Percentiles rank a stretch among this genome's conserved stretches.
These are phyloP conservation scores for Nymphalis urticae DNA, from an alignment of 2,888 invertebrate genomes.

Conservation along the genomic window DNA sequence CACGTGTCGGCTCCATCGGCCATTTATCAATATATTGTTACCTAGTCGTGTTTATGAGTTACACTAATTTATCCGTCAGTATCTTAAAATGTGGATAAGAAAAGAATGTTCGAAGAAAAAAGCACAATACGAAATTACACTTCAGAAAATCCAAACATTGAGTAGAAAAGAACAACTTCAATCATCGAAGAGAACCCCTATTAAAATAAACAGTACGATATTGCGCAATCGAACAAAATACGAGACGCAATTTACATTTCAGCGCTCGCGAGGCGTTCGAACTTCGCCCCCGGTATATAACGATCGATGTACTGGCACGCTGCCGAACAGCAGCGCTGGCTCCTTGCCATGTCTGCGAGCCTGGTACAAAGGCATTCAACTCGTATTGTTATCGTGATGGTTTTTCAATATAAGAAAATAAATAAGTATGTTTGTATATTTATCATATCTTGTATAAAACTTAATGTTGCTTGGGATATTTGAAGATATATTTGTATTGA, in stretches of 20 bases:
- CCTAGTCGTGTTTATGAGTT: no score
- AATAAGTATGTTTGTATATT: background rate
- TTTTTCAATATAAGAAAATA: slow-evolving; percentile 33
- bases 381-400: slow-evolving; percentile 22
- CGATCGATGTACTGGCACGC: slow-evolving; percentile 43
- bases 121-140: slow-evolving; percentile 4
- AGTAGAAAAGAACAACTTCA: background rate
- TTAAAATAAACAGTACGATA: slow-evolving; percentile 22
- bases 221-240: slow-evolving; percentile 24
- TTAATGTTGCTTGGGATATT: background rate
- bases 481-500: background rate
- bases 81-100: background rate
- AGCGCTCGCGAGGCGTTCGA: slow-evolving; percentile 29
- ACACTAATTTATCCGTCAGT: background rate
- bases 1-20: no score
- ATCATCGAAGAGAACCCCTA: slow-evolving; percentile 5
- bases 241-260: slow-evolving; percentile 34
- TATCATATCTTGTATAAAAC: slow-evolving; percentile 9
- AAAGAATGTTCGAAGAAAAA: background rate
- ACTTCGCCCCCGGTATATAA: slow-evolving; percentile 30
- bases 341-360: slow-evolving; percentile 27
- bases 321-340: slow-evolving; percentile 39
- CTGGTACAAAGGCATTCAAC: slow-evolving; percentile 29
- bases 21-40: no score
- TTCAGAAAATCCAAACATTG: background rate